phyloP scores from a whole-genome alignment of 2,797 vertebrate species.

The Otus scops region DNA sequence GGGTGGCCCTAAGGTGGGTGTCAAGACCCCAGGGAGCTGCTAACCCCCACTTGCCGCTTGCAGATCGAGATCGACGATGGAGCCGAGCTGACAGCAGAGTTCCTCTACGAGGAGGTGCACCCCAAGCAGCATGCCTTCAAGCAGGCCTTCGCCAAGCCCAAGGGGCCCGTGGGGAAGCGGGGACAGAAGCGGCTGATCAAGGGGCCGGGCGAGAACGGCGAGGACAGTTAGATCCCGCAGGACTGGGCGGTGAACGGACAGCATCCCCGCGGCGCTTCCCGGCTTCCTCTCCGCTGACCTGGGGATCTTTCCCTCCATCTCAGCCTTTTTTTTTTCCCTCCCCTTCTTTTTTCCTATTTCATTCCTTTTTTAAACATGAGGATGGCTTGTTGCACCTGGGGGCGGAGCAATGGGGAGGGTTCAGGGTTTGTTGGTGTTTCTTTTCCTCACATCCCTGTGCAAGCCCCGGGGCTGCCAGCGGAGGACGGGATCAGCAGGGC shows the following conservation, averaged over 20 bases:
- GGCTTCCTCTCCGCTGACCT: conserved; percentile 37
- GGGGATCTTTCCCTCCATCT: conserved; percentile 31
- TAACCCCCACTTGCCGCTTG: rapidly evolving
- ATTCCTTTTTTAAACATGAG: conserved; percentile 47
- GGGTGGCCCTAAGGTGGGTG: background rate
- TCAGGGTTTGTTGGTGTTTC: background rate
- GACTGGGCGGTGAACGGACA: conserved; percentile 2
- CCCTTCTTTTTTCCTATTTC: background rate
- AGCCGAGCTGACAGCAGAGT: conserved; percentile 90
- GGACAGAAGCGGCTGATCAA: conserved; percentile 96
- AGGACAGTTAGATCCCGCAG: conserved; percentile 84
- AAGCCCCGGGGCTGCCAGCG: background rate
- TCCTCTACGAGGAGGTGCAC: conserved; percentile 96
- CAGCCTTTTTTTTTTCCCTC: background rate
- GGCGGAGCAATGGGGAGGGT: background rate
- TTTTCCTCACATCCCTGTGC: background rate
- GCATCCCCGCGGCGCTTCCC: conserved; percentile 19
- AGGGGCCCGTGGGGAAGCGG: conserved; percentile 91
- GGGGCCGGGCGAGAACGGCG: conserved; percentile 89
- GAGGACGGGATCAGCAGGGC: background rate
- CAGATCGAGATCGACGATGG: conserved; percentile 96
- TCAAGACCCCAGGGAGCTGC: background rate
- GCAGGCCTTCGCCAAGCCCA: conserved; percentile 95
- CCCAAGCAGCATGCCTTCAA: conserved; percentile 95
- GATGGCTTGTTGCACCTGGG: conserved; percentile 18